Evolutionary conservation across 2,797 vertebrate species (phyloP), one percentile per base, ranked within the genome.

Genomic region (Ataeniobius toweri): DNA sequence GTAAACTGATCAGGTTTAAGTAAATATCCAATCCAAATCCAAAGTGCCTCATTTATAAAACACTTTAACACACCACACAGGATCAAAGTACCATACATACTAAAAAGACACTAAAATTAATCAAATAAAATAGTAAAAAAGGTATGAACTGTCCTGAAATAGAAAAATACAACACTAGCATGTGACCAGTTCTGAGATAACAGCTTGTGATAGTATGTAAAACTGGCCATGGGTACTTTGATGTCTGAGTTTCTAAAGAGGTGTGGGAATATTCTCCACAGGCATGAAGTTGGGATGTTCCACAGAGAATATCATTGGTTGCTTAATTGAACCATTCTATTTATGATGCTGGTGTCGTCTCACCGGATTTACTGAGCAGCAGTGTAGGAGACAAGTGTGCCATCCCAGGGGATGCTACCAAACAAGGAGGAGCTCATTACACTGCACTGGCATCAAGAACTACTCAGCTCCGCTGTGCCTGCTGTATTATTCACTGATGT

Each of bases 241-340:
- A 94, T 91, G 91, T 91, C 46, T 81, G 78, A 86, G 76, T 82
- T 81, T 87, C 80, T 72, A 65, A 76, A 80, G 84, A 86, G 85
- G 86, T 77, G 83, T 93, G 91, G 90, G 91, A 93, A 91, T 90
- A 83, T 80, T 85, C 87, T 91, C 86, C 78, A 85, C 79, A 85
- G 86, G 88, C 86, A 82, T 16, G 12, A 86, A 79, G 90, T 80
- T 6, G 76, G 80, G 88, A 63, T 80, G 74, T 59, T 89, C 91
- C 89, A 56, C 39, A 0, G 89, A 87, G 92, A 89, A 85, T 82
- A 85, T 83, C 84, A 71, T 76, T 20, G 87, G 88, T 88, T 93
- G 87, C 84, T 86, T 94, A 93, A 93, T 93, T 93, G 90, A 94
- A 90, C 83, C 79, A 88, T 92, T 93, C 94, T 94, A 93, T 94